Evolutionary conservation across 2,797 vertebrate species (phyloP).

Genomic region (Scyliorhinus canicula): DNA sequence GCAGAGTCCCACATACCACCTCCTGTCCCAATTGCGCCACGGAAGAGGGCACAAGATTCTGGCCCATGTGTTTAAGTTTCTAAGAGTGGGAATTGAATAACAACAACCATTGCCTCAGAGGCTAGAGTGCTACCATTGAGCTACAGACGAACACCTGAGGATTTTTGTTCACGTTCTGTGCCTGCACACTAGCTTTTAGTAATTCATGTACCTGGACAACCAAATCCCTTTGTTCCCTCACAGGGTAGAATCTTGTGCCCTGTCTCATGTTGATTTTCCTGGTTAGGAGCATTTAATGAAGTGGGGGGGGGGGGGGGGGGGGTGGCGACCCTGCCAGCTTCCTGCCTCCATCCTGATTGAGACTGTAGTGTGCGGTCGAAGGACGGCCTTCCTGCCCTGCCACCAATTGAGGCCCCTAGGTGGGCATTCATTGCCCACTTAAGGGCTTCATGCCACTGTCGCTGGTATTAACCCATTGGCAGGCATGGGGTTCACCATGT

Average conservation of each 20-base stretch:
- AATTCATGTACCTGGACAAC: neutral
- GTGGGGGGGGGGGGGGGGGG: too few relatives aligned
- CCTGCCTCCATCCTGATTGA: neutral
- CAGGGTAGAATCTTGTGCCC: neutral
- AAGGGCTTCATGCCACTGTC: neutral
- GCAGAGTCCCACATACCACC: too few relatives aligned
- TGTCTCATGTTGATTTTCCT: neutral
- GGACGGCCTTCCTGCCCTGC: neutral
- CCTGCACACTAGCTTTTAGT: neutral
- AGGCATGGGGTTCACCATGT: too few relatives aligned
- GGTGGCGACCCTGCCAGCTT: neutral
- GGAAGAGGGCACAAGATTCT: neutral
- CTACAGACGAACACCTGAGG: neutral
- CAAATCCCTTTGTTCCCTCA: neutral
- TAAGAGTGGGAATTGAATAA: neutral
- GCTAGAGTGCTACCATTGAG: neutral
- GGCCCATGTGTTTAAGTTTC: neutral
- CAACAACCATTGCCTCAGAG: neutral
- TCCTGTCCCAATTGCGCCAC: neutral
- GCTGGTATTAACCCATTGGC: neutral
- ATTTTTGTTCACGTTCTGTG: neutral
- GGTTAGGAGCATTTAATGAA: neutral
- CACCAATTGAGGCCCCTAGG: neutral
- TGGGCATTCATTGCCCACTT: too few relatives aligned
- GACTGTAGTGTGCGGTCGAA: too few relatives aligned